Evolutionary conservation across 2,113 vertebrate genomes (phyloP).

Genomic region (Cebus imitator): DNA sequence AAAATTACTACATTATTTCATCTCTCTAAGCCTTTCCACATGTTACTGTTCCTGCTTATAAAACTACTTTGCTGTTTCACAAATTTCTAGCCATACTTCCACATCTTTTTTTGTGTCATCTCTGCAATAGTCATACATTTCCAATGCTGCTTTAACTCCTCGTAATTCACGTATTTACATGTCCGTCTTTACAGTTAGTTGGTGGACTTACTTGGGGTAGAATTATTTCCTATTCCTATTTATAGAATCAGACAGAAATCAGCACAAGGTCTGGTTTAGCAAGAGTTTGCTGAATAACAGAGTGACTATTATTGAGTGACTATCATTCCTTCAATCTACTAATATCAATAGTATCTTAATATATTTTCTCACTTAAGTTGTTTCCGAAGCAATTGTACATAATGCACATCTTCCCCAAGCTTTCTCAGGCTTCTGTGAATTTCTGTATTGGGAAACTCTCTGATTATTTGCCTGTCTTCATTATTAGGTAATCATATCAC

Average conservation of each 20-base stretch:
- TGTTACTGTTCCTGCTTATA: neutral
- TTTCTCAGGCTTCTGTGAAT: neutral
- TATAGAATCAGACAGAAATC: neutral
- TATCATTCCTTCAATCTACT: neutral
- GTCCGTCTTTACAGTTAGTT: neutral
- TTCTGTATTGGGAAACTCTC: neutral
- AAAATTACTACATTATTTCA: neutral
- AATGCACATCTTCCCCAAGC: neutral
- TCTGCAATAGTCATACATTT: neutral
- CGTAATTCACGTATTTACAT: neutral
- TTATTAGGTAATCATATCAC: neutral
- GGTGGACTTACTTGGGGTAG: neutral
- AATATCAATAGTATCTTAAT: neutral
- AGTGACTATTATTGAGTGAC: neutral
- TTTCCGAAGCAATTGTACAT: neutral
- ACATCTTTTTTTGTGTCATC: neutral
- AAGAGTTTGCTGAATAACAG: neutral
- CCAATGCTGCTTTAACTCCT: neutral
- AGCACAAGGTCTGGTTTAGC: neutral
- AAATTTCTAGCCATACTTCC: neutral
- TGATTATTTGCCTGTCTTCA: neutral
- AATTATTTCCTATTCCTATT: neutral
- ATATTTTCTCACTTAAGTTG: neutral
- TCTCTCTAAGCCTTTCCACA: neutral
- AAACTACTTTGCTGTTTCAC: neutral